Evolutionary conservation across 2,113 vertebrate genomes (phyloP).

Genomic region (Triplophysa rosa): DNA sequence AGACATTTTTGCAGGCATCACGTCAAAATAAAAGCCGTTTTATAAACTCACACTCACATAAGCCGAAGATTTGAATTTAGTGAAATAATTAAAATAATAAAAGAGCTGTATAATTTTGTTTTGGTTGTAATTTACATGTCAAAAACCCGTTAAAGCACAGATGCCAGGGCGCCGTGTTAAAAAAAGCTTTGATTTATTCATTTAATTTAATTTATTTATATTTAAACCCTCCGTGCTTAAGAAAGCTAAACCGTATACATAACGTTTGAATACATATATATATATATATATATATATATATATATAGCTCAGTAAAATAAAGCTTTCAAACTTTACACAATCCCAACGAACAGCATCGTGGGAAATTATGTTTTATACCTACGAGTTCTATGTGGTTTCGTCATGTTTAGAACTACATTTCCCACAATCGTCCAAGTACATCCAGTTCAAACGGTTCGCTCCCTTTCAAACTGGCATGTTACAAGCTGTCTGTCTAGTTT

Average conservation of each 20-base stretch:
- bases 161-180: neutral
- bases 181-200: neutral
- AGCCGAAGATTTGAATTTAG: too few species aligned
- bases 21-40: slow-evolving; percentile 36
- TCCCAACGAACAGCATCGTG: slow-evolving; percentile 28
- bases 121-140: too few species aligned
- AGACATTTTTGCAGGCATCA: neutral
- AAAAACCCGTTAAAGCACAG: too few species aligned
- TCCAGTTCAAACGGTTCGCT: slow-evolving; percentile 18
- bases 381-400: too few species aligned
- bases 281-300: neutral
- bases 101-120: too few species aligned
- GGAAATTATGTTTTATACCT: slow-evolving; percentile 57
- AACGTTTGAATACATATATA: too few species aligned
- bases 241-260: neutral
- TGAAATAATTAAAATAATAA: too few species aligned
- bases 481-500: neutral
- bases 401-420: slow-evolving; percentile 48
- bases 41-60: too few species aligned
- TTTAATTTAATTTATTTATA: neutral
- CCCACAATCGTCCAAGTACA: slow-evolving; percentile 34
- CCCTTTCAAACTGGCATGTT: neutral
- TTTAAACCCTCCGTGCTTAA: neutral
- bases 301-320: neutral
- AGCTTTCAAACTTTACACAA: neutral